These are phyloP conservation scores for Rhegmatorhina hoffmannsi DNA, from an alignment of 2,113 vertebrate species.

Conservation along the genomic window DNA sequence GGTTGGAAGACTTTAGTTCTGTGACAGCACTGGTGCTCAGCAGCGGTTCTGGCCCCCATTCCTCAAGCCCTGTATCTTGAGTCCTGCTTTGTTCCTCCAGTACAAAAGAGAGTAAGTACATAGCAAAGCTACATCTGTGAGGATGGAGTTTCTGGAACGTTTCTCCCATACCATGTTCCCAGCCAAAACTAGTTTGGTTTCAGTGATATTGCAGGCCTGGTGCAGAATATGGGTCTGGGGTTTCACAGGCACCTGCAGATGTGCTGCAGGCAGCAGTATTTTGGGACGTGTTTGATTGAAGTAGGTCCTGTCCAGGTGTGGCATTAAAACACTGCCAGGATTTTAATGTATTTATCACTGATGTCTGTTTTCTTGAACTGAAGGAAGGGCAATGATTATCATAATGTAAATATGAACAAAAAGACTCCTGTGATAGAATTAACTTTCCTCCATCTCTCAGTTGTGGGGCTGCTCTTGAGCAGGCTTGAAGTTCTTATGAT, in stretches of 20 bases:
- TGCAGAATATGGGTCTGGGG: background rate
- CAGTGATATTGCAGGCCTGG: background rate
- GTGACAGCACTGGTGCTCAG: fast-evolving
- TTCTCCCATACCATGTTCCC: background rate
- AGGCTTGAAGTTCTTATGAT: background rate
- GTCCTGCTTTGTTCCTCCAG: background rate
- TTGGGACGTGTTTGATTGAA: background rate
- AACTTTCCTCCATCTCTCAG: background rate
- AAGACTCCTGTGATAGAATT: background rate
- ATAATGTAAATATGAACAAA: background rate
- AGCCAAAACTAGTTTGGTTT: background rate
- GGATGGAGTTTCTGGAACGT: background rate
- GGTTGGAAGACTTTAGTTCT: background rate
- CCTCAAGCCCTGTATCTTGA: background rate
- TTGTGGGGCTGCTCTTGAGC: background rate
- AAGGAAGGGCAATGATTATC: background rate
- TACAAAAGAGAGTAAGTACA: background rate
- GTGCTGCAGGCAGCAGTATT: background rate
- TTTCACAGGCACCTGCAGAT: background rate
- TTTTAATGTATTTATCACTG: background rate
- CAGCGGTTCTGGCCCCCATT: background rate
- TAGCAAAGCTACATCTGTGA: background rate
- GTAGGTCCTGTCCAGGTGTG: background rate
- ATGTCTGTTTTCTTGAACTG: background rate
- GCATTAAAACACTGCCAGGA: background rate